These are phyloP conservation scores for Pelecanoides urinatrix DNA, from an alignment of 2,113 vertebrate species.

Conservation along the genomic window DNA sequence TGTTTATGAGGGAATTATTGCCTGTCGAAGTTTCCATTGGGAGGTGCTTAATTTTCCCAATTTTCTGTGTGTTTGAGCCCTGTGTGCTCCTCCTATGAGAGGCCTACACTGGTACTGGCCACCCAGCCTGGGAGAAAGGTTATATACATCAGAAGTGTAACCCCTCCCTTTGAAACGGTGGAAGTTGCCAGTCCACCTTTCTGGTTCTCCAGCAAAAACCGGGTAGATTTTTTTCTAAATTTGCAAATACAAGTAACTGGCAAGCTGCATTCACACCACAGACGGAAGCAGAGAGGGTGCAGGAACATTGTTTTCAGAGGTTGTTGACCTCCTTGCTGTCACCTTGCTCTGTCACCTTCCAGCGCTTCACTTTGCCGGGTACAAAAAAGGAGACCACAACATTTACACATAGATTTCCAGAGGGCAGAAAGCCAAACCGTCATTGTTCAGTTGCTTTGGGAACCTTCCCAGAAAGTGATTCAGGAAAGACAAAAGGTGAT, in stretches of 20 bases:
- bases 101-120: neutral
- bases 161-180: fast-evolving
- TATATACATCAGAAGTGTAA: neutral
- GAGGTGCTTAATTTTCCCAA: neutral
- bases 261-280: neutral
- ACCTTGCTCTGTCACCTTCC: neutral
- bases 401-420: neutral
- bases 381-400: neutral
- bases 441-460: neutral
- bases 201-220: neutral
- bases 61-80: neutral
- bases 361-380: neutral
- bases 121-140: neutral
- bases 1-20: neutral
- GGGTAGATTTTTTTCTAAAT: neutral
- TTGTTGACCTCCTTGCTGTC: neutral
- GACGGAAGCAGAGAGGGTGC: neutral
- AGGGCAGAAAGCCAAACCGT: neutral
- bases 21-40: neutral
- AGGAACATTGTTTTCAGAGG: neutral
- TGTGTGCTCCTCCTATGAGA: neutral
- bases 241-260: neutral
- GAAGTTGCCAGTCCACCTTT: neutral
- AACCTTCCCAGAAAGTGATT: neutral
- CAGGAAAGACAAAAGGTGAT: neutral